Evolutionary conservation across 2,113 vertebrate species (phyloP).

Genomic region (Datnioides undecimradiatus): DNA sequence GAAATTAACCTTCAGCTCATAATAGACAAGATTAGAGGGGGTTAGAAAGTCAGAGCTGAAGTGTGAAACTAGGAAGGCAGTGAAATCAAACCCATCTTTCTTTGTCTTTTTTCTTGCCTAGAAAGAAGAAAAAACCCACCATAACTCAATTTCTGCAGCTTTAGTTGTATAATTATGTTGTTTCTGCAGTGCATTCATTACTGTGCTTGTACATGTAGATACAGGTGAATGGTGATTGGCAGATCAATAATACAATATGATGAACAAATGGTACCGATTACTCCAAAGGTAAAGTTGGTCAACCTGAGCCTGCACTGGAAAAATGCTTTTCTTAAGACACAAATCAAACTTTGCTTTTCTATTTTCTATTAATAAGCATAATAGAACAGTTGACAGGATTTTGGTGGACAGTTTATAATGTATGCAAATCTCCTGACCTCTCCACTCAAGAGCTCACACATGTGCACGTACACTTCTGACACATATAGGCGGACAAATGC

Average conservation of each 20-base stretch:
- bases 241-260: neutral
- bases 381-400: neutral
- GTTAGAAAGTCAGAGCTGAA: neutral
- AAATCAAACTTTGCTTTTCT: neutral
- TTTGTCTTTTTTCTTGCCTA: neutral
- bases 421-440: slow-evolving; percentile 5
- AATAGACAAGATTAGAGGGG: neutral
- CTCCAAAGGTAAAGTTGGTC: neutral
- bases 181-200: neutral
- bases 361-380: neutral
- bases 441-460: neutral
- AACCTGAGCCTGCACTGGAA: neutral
- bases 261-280: neutral
- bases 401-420: neutral
- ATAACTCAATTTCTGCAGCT: neutral
- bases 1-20: neutral
- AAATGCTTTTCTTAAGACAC: neutral
- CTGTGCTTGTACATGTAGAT: neutral
- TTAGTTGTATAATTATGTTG: neutral
- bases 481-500: neutral
- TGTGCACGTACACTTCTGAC: neutral
- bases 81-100: neutral
- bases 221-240: no score
- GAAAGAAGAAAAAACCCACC: no score
- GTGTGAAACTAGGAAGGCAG: neutral